phyloP scores from a whole-genome alignment of 1,140 invertebrate genomes.

The Cepaea nemoralis region DNA sequence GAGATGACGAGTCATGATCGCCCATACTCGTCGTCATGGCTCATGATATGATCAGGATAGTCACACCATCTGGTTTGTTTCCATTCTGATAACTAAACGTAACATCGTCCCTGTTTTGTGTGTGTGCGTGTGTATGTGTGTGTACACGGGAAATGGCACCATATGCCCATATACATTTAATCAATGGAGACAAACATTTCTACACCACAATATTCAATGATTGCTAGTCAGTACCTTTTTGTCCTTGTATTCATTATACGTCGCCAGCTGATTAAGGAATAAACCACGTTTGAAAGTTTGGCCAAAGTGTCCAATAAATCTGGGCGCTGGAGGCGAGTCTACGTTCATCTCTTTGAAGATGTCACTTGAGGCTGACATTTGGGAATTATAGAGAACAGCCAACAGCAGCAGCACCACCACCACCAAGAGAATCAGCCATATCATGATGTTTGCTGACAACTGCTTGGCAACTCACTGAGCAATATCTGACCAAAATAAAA shows the following conservation, averaged over 20 bases:
- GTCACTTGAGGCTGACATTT: neutral
- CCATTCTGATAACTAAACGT: no score
- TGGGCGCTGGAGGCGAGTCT: neutral
- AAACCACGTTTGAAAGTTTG: neutral
- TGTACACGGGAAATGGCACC: no score
- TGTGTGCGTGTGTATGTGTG: no score
- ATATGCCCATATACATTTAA: no score
- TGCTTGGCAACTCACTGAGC: no score
- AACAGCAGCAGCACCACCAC: neutral
- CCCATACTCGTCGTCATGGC: no score
- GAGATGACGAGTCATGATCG: no score
- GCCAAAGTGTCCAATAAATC: conserved; percentile 1
- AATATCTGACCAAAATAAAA: no score
- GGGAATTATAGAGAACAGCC: neutral
- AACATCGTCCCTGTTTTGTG: no score
- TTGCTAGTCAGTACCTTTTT: no score
- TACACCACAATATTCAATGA: neutral
- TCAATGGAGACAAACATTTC: no score
- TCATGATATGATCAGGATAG: neutral
- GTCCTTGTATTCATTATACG: conserved; percentile 16
- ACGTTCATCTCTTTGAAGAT: conserved; percentile 1
- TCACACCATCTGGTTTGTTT: neutral
- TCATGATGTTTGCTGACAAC: no score
- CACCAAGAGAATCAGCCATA: neutral
- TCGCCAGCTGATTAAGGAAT: neutral